Conservation (phyloP, 2,113 vertebrate genomes). For the Rhombomys opimus region DNA sequence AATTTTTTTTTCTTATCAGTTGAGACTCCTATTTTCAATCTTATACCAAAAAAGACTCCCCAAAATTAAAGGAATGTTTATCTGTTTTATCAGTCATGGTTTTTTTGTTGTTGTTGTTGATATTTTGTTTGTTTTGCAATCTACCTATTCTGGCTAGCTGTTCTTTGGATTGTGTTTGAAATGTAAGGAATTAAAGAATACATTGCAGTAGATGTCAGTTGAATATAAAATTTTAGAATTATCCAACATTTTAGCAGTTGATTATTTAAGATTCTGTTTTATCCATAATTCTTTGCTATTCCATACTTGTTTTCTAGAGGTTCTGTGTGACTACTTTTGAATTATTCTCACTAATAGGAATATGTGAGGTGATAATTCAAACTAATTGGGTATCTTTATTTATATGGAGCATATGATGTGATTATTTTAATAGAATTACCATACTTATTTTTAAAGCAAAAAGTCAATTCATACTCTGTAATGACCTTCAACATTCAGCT, state of each 20-base stretch:
- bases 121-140: neutral
- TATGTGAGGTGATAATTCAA: neutral
- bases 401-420: slow-evolving; percentile 15
- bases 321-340: neutral
- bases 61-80: slow-evolving; percentile 31
- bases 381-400: slow-evolving; percentile 1
- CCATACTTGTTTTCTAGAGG: slow-evolving; percentile 29
- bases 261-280: neutral
- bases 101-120: neutral
- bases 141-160: neutral
- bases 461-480: neutral
- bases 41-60: neutral
- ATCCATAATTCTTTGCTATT: neutral
- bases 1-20: too few relatives aligned
- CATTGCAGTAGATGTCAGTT: neutral
- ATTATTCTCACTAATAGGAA: neutral
- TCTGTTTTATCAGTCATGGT: neutral
- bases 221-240: slow-evolving; percentile 13
- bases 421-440: slow-evolving; percentile 27
- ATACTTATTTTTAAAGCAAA: slow-evolving; percentile 24
- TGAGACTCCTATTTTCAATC: neutral
- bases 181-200: slow-evolving; percentile 5
- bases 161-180: slow-evolving; percentile 3
- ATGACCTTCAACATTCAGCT: slow-evolving; percentile 18
- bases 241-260: slow-evolving; percentile 14